Conservation (phyloP, 2,797 vertebrate species). For the Cryptoprocta ferox region DNA sequence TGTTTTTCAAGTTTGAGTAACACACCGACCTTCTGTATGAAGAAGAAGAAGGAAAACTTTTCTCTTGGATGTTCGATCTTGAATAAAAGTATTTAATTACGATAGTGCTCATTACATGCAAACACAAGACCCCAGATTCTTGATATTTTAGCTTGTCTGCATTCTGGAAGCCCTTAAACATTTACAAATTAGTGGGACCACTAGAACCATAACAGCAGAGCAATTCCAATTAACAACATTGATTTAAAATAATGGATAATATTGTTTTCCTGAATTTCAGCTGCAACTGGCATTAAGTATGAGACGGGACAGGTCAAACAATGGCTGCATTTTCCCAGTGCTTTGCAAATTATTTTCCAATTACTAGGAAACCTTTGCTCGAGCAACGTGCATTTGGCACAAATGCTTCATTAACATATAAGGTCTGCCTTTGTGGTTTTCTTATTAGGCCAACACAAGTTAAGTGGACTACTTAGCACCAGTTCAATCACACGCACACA, state of each 20-base stretch:
- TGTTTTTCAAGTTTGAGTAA: conserved; percentile 52
- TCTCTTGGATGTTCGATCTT: background rate
- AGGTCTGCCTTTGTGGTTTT: conserved; percentile 70
- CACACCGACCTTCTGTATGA: background rate
- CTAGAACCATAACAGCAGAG: background rate
- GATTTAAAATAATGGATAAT: conserved; percentile 68
- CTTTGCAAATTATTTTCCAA: conserved; percentile 75
- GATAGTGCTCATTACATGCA: conserved; percentile 26
- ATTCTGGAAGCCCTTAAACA: conserved; percentile 62
- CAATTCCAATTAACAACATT: conserved; percentile 66
- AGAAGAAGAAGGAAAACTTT: background rate
- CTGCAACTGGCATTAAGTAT: conserved; percentile 18
- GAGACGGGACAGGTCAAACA: conserved; percentile 60
- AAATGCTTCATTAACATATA: conserved; percentile 74
- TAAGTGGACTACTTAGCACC: conserved; percentile 1
- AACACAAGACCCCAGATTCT: conserved; percentile 19
- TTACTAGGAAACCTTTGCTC: conserved; percentile 65
- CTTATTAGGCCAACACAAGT: conserved; percentile 58
- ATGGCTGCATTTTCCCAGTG: conserved; percentile 63
- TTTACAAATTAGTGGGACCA: conserved; percentile 55
- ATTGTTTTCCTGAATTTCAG: conserved; percentile 64
- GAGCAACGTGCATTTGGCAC: conserved; percentile 25
- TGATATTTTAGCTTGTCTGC: conserved; percentile 2
- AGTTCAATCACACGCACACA: background rate
- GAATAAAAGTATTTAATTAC: conserved; percentile 56